Evolutionary conservation across 2,113 vertebrate genomes (phyloP), one percentile per base, ranked within the genome.

Genomic region (Perca flavescens): DNA sequence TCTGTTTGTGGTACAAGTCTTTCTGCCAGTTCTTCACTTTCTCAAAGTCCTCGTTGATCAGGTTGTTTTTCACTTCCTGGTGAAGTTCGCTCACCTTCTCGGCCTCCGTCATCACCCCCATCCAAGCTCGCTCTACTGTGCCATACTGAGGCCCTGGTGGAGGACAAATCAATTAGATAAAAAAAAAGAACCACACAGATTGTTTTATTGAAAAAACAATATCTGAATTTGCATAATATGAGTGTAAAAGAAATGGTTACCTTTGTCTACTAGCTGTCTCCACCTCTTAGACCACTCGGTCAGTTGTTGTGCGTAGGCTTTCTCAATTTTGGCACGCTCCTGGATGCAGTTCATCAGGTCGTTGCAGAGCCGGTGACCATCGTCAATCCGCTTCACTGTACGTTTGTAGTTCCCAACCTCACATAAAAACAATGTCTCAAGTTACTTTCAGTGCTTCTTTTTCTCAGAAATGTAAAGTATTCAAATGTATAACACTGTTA

Each of bases 1-100:
- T 98, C 94, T 99, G 98, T 84, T 99, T 99, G 96, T 99, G 98
- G 93, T 97, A 99, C 22, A 95, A 95, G 0, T 99, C 98, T 88
- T 99, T 99, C 95, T 99, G 98, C 98, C 98, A 99, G 94, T 98
- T 99, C 96, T 97, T 98, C 89, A 99, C 96, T 91, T 99, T 99
- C 93, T 99, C 98, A 0, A 99, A 96, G 94, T 98, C 98, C 0
- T 97, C 96, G 0, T 95, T 97, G 72, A 98, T 90, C 88, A 99
- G 94, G 74, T 76, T 94, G 93, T 97, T 97, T 93, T 96, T 99
- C 91, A 98, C 92, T 0, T 98, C 97, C 91, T 98, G 97, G 88
- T 99, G 98, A 85, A 99, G 95, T 53, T 99, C 98, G 4, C 98
- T 99, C 90, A 98, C 97, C 89, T 96, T 99, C 91, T 99, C 98